A percentile compares a stretch with the other conserved stretches of the same genome.
Conservation (phyloP, 2,888 invertebrate species). For the Oxyteleia sp. region DNA sequence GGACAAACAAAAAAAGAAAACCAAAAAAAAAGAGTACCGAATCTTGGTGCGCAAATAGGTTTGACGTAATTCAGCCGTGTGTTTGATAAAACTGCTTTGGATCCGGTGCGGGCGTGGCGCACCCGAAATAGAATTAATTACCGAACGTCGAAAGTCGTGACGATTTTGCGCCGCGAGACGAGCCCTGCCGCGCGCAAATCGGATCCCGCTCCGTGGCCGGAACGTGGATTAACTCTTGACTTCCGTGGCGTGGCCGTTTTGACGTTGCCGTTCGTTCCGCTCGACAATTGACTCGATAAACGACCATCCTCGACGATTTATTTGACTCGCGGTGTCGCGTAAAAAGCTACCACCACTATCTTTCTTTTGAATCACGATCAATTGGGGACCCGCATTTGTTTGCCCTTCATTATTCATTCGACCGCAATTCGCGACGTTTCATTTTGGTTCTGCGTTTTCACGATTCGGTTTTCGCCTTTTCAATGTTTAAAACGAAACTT, state of each 20-base stretch:
- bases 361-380: not conserved
- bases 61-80: too few relatives aligned
- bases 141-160: constrained; percentile 31
- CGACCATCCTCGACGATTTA: constrained; percentile 39
- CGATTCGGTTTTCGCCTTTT: too few relatives aligned
- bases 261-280: constrained; percentile 26
- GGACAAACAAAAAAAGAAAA: too few relatives aligned
- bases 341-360: constrained; percentile 12
- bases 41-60: too few relatives aligned
- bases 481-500: too few relatives aligned
- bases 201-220: constrained; percentile 37
- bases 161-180: constrained; percentile 23
- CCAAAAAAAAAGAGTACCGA: too few relatives aligned
- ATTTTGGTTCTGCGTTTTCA: too few relatives aligned
- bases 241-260: constrained; percentile 36
- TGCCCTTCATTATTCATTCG: too few relatives aligned
- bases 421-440: too few relatives aligned
- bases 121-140: constrained; percentile 54
- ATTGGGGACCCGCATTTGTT: too few relatives aligned
- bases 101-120: constrained; percentile 17
- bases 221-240: constrained; percentile 53
- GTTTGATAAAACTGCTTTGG: not conserved
- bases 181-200: constrained; percentile 41
- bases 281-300: constrained; percentile 51
- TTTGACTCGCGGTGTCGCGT: constrained; percentile 22